A percentile compares a stretch with the other conserved stretches of the same genome.
Conservation (phyloP, 2,797 vertebrate species). For the Pipistrellus pygmaeus region DNA sequence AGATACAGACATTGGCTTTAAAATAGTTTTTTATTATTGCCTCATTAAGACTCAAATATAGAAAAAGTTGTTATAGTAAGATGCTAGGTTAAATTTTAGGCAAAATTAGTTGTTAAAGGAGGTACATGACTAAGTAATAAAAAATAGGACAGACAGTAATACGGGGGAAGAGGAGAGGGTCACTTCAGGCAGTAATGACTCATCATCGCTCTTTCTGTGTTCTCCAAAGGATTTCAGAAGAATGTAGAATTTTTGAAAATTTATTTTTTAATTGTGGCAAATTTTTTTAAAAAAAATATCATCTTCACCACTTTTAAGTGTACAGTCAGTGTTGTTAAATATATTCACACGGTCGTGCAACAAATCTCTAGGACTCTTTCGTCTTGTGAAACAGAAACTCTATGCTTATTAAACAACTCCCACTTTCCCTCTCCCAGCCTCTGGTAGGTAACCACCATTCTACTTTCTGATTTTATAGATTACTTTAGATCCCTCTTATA, state of each 20-base stretch:
- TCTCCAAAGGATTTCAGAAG: background rate
- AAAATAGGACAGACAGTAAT: background rate
- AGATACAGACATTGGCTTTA: background rate
- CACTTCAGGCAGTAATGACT: background rate
- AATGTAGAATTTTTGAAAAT: background rate
- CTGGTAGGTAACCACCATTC: background rate
- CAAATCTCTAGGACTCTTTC: background rate
- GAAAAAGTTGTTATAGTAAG: background rate
- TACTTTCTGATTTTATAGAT: background rate
- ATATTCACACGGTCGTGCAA: too few relatives aligned
- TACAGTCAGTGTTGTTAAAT: background rate
- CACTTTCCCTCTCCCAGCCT: background rate
- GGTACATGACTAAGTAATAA: background rate
- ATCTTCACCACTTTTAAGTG: background rate
- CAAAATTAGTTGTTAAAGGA: background rate
- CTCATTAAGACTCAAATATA: background rate
- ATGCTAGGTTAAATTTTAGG: background rate
- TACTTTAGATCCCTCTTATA: background rate
- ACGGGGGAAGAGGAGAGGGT: background rate
- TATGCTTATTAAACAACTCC: background rate
- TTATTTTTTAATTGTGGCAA: background rate
- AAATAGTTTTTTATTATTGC: conserved; percentile 7
- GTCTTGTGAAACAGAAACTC: background rate
- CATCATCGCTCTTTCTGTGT: background rate
- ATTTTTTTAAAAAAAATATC: background rate